Evolutionary conservation across 2,888 invertebrate genomes (phyloP).

Genomic region (Agapetus fuscipes): DNA sequence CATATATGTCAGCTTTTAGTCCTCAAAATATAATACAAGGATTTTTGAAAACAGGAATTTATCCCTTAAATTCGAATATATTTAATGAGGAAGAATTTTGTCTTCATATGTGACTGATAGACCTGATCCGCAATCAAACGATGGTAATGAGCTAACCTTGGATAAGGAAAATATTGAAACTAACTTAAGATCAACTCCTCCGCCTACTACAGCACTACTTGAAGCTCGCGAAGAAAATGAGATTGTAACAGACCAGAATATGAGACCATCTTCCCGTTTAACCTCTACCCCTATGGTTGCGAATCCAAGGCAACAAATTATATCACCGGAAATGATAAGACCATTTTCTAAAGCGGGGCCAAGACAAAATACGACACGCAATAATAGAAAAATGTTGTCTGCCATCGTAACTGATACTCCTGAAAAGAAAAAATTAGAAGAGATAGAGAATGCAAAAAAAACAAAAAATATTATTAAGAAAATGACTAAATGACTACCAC

Average conservation of each 20-base stretch:
- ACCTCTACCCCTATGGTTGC: slow-evolving; percentile 9
- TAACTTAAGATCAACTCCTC: slow-evolving; percentile 11
- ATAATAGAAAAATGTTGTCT: slow-evolving; percentile 20
- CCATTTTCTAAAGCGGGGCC: slow-evolving; percentile 19
- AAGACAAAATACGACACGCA: slow-evolving; percentile 18
- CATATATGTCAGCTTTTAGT: slow-evolving; percentile 19
- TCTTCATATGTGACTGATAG: too few relatives aligned
- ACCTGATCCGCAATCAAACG: too few relatives aligned
- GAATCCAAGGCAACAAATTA: slow-evolving; percentile 11
- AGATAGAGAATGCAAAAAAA: slow-evolving; percentile 13
- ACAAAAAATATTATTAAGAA: slow-evolving; percentile 15
- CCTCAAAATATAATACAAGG: slow-evolving; percentile 20
- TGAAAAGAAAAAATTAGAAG: too few relatives aligned
- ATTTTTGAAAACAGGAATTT: too few relatives aligned
- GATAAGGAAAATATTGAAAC: slow-evolving; percentile 6
- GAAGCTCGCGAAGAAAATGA: slow-evolving; percentile 11
- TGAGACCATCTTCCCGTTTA: slow-evolving; percentile 10
- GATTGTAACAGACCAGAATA: too few relatives aligned
- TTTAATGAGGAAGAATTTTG: too few relatives aligned
- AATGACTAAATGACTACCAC: too few relatives aligned
- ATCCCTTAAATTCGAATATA: too few relatives aligned
- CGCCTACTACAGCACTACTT: slow-evolving; percentile 11
- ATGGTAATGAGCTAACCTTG: slow-evolving; percentile 6
- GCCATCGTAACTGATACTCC: slow-evolving; percentile 19
- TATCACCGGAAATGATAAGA: slow-evolving; percentile 12